Evolutionary conservation across 1,140 invertebrate species (phyloP).

Genomic region (Scylla paramamosain): DNA sequence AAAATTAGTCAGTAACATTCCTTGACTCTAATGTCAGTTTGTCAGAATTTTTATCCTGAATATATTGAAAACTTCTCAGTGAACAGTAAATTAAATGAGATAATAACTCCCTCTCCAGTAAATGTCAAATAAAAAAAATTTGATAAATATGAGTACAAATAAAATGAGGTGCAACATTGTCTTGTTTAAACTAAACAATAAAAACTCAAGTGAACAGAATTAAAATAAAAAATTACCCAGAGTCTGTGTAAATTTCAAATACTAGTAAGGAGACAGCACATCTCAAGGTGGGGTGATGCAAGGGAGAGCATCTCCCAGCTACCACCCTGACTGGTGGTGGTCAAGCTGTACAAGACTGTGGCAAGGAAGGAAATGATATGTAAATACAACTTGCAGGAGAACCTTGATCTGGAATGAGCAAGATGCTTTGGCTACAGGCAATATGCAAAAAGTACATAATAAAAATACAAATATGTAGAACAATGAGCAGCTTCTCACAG

Average conservation of each 20-base stretch:
- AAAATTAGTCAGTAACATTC: no score
- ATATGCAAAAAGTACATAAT: neutral
- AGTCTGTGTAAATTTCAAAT: neutral
- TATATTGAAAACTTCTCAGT: no score
- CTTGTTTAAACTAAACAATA: no score
- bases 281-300: neutral
- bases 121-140: no score
- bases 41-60: no score
- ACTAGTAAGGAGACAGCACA: neutral
- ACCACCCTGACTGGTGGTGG: neutral
- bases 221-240: neutral
- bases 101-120: no score
- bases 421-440: constrained; percentile 11
- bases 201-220: no score
- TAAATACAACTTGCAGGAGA: neutral
- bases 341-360: neutral
- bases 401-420: constrained; percentile 1
- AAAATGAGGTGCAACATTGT: no score
- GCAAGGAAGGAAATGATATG: neutral
- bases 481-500: neutral
- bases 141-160: no score
- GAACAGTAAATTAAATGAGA: no score
- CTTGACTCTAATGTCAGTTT: no score
- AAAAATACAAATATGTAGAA: neutral
- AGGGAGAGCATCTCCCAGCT: neutral